Conservation (phyloP, 2,888 invertebrate species). For the Hydroisotoma schaefferi region DNA sequence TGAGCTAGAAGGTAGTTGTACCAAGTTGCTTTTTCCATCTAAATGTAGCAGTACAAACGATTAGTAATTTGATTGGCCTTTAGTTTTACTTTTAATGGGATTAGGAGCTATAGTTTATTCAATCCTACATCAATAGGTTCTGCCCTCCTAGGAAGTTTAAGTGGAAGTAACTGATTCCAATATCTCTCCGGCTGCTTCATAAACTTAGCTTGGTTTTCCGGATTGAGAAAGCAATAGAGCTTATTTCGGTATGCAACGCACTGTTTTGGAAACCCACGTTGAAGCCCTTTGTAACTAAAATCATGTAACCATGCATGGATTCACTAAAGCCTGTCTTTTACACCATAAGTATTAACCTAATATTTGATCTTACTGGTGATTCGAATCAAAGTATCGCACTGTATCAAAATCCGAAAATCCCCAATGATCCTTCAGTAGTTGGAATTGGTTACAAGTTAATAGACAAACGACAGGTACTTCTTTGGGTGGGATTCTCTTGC, state of each 20-base stretch:
- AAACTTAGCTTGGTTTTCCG: constrained; percentile 28
- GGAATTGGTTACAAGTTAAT: constrained; percentile 25
- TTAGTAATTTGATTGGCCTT: background rate
- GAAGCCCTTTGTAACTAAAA: constrained; percentile 35
- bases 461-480: constrained; percentile 21
- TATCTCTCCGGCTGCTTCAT: constrained; percentile 33
- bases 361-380: constrained; percentile 24
- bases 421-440: constrained; percentile 21
- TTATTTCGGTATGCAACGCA: constrained; percentile 28
- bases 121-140: constrained; percentile 26
- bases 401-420: constrained; percentile 41
- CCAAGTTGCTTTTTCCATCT: constrained; percentile 29
- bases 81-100: background rate
- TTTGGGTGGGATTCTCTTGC: constrained; percentile 23
- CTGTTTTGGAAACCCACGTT: constrained; percentile 31
- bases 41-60: no score
- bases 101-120: background rate
- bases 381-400: constrained; percentile 28
- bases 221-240: constrained; percentile 27
- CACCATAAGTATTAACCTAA: background rate
- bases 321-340: background rate
- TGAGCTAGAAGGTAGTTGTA: constrained; percentile 29
- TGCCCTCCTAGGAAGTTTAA: constrained; percentile 28
- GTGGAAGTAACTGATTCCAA: constrained; percentile 21
- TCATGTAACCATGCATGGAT: background rate